phyloP scores from a whole-genome alignment of 2,113 vertebrate genomes.

The Myxocyprinus asiaticus region DNA sequence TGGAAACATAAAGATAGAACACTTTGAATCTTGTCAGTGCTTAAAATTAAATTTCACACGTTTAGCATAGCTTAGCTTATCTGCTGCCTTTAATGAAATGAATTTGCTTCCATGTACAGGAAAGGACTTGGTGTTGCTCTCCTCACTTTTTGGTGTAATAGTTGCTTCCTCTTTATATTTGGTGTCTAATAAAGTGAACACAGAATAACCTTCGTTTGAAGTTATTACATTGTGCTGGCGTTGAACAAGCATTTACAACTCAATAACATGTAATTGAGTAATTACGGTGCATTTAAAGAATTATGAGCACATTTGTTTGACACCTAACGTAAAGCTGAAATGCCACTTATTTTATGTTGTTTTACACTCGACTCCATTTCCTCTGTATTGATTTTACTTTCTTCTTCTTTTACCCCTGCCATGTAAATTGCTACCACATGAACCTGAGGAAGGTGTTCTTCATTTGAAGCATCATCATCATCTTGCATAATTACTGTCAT shows the following conservation, averaged over 20 bases:
- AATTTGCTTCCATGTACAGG: slow-evolving; percentile 48
- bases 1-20: background rate
- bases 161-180: background rate
- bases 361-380: too few species aligned
- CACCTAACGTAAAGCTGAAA: too few species aligned
- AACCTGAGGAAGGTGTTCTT: slow-evolving; percentile 28
- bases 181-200: slow-evolving; percentile 4
- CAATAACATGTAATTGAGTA: too few species aligned
- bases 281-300: too few species aligned
- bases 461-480: slow-evolving; percentile 45
- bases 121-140: slow-evolving; percentile 35
- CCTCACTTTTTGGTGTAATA: background rate
- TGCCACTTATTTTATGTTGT: too few species aligned
- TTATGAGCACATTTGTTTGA: too few species aligned
- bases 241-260: too few species aligned
- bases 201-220: background rate
- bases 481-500: slow-evolving; percentile 50
- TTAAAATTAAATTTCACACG: slow-evolving; percentile 27
- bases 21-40: slow-evolving; percentile 19
- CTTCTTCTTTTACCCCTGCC: slow-evolving; percentile 36
- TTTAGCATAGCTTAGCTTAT: slow-evolving; percentile 24
- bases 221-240: background rate
- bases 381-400: slow-evolving; percentile 19
- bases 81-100: slow-evolving; percentile 31
- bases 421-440: slow-evolving; percentile 41